phyloP scores from a whole-genome alignment of 2,113 vertebrate species.

The Desmodus rotundus region DNA sequence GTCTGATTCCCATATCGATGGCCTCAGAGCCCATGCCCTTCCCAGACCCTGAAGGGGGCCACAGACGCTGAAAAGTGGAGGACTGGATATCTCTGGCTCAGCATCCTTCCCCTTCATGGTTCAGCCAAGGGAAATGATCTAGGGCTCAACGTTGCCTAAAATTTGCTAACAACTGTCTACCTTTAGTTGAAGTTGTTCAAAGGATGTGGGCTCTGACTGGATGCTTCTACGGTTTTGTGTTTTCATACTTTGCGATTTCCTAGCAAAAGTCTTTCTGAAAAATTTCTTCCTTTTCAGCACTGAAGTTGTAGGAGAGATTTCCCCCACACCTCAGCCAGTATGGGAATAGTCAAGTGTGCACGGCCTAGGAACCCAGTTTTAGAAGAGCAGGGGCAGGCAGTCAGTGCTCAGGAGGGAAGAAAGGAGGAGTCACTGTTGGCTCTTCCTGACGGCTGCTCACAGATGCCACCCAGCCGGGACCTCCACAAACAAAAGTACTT shows the following conservation, averaged over 20 bases:
- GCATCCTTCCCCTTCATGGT: neutral
- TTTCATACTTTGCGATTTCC: neutral
- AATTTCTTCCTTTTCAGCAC: neutral
- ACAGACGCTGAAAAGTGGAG: rapidly evolving
- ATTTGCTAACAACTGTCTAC: neutral
- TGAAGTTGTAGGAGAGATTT: neutral
- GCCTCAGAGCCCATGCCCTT: neutral
- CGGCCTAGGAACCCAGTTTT: neutral
- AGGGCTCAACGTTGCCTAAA: neutral
- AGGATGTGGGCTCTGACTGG: neutral
- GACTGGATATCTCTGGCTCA: neutral
- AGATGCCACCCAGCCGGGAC: neutral
- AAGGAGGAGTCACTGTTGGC: neutral
- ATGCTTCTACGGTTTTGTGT: neutral
- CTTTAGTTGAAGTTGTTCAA: neutral
- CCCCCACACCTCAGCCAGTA: neutral
- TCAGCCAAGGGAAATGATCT: neutral
- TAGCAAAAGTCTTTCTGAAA: neutral
- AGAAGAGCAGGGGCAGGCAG: neutral
- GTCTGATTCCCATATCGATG: neutral
- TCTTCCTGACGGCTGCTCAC: neutral
- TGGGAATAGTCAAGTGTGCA: neutral
- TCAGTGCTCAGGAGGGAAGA: neutral
- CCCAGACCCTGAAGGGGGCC: neutral
- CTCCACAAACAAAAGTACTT: neutral